Conservation (phyloP, 2,113 vertebrate species). For the Chrysochloris asiatica region DNA sequence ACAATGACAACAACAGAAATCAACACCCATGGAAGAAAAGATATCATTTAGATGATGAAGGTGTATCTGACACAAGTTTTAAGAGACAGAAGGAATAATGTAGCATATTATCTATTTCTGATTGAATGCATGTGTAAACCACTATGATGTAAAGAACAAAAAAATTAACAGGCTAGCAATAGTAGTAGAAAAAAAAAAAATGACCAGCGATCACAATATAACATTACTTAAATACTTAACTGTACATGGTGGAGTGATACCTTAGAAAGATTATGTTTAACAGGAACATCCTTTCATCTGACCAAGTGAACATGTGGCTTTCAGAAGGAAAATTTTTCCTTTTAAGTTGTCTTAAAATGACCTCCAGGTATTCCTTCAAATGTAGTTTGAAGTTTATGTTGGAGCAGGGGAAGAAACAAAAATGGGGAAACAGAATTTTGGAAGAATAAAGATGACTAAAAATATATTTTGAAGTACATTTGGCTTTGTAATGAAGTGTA, state of each 20-base stretch:
- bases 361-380: neutral
- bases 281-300: neutral
- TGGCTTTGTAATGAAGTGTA: neutral
- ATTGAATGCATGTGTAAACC: neutral
- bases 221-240: neutral
- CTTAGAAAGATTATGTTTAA: neutral
- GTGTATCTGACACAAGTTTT: no score
- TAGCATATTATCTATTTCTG: neutral
- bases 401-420: neutral
- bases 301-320: neutral
- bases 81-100: neutral
- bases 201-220: neutral
- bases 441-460: neutral
- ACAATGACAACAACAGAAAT: no score
- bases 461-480: neutral
- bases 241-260: fast-evolving
- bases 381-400: neutral
- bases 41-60: no score
- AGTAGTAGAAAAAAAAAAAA: neutral
- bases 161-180: neutral
- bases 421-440: neutral
- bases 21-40: no score
- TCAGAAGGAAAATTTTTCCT: neutral
- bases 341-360: neutral
- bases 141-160: neutral